Conservation (phyloP, 64 coral and sea anemone species). For the Actinia equina region DNA sequence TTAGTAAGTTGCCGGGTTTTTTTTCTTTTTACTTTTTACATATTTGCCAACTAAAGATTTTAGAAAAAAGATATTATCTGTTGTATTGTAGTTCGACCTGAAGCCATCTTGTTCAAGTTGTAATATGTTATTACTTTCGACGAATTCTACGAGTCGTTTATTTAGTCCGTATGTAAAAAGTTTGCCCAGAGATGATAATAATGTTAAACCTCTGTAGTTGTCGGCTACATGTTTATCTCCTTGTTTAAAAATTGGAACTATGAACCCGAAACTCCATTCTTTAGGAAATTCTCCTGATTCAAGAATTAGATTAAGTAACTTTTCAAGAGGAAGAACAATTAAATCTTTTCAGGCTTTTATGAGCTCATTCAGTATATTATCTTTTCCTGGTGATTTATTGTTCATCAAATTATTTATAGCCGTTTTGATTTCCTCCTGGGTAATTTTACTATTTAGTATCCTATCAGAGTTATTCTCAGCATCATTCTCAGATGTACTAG, state of each 20-base stretch:
- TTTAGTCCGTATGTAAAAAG: not conserved
- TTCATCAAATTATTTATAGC: not conserved
- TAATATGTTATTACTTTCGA: not conserved
- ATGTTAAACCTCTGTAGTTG: not conserved
- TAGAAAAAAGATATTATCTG: not conserved
- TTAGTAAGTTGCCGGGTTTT: not conserved
- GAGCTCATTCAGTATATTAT: constrained; percentile 13
- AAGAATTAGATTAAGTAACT: constrained; percentile 8
- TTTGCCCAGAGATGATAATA: not conserved
- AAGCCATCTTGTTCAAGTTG: not conserved
- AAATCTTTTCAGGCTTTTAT: not conserved
- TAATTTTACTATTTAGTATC: not conserved
- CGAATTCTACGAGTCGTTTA: not conserved
- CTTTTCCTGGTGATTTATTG: constrained; percentile 2
- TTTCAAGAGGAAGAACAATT: not conserved
- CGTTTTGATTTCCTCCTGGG: not conserved
- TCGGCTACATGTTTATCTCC: not conserved
- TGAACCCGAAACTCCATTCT: not conserved
- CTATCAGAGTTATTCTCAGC: not conserved
- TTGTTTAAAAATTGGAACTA: constrained; percentile 5
- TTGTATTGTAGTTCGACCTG: not conserved
- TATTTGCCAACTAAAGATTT: constrained; percentile 15
- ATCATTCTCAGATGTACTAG: not conserved
- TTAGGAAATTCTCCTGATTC: not conserved
- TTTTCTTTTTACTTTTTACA: constrained; percentile 20